These are phyloP conservation scores for Drosophila malerkotliana DNA, from an alignment of 1,140 invertebrate genomes.

Conservation along the genomic window DNA sequence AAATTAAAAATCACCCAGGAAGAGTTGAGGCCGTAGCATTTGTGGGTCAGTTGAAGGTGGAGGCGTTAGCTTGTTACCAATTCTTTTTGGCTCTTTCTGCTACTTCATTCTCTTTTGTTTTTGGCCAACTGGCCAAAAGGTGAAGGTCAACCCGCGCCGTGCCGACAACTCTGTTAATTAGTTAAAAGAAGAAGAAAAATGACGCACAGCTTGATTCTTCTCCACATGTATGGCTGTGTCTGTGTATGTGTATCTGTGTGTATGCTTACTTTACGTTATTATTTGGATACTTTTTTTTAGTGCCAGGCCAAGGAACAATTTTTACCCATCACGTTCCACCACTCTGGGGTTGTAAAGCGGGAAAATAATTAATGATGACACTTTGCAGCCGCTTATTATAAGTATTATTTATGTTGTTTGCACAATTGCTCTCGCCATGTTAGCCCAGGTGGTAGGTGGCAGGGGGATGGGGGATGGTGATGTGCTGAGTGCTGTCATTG, in stretches of 20 bases:
- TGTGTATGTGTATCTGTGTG: background rate
- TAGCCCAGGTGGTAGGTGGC: background rate
- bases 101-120: slow-evolving; percentile 18
- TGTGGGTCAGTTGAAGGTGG: slow-evolving; percentile 48
- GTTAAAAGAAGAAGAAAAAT: slow-evolving; percentile 25
- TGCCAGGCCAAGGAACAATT: slow-evolving; percentile 38
- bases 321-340: slow-evolving; percentile 37
- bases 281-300: slow-evolving; percentile 24
- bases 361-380: slow-evolving; percentile 75
- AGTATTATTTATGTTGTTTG: slow-evolving; percentile 64
- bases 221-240: background rate
- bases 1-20: slow-evolving; percentile 21
- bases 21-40: slow-evolving; percentile 15
- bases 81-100: slow-evolving; percentile 49
- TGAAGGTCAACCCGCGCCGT: slow-evolving; percentile 50
- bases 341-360: slow-evolving; percentile 18
- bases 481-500: background rate
- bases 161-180: slow-evolving; percentile 44
- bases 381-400: slow-evolving; percentile 52
- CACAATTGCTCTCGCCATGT: slow-evolving; percentile 32
- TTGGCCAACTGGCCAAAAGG: slow-evolving; percentile 47
- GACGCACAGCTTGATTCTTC: slow-evolving; percentile 32
- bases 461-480: no score
- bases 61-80: slow-evolving; percentile 59
- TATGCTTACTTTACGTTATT: slow-evolving; percentile 8